phyloP scores from a whole-genome alignment of 64 coral and sea anemone genomes.

The Pocillopora damicornis region DNA sequence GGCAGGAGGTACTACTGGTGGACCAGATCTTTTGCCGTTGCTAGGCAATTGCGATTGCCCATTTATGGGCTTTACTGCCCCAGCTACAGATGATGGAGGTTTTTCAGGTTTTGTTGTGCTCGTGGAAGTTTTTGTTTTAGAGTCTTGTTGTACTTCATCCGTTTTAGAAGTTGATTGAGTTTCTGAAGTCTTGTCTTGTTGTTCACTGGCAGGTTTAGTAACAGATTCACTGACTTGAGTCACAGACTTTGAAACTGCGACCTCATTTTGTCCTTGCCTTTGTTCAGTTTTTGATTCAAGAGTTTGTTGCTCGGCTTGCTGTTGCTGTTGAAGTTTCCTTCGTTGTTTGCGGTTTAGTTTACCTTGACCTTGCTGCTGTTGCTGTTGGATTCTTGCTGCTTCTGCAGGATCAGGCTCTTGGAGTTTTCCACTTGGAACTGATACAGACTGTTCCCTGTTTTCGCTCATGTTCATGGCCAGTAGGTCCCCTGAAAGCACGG shows the following conservation, averaged over 20 bases:
- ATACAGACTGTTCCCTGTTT: constrained; percentile 18
- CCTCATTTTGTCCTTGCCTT: constrained; percentile 37
- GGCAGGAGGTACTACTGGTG: constrained; percentile 48
- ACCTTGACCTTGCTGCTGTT: constrained; percentile 48
- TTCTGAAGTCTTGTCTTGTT: constrained; percentile 25
- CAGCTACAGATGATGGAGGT: background rate
- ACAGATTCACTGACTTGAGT: constrained; percentile 11
- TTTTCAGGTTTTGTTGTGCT: constrained; percentile 5
- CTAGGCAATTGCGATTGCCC: constrained; percentile 43
- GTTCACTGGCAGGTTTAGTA: constrained; percentile 1
- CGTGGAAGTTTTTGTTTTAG: constrained; percentile 22
- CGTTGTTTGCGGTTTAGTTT: constrained; percentile 97
- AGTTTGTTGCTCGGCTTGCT: constrained; percentile 38
- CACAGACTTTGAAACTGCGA: background rate
- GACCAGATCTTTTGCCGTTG: constrained; percentile 54
- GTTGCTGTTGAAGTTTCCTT: constrained; percentile 87
- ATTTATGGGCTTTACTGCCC: constrained; percentile 33
- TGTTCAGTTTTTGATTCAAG: constrained; percentile 24
- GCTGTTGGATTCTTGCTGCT: constrained; percentile 61
- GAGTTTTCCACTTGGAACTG: constrained; percentile 27
- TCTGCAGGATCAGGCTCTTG: constrained; percentile 76
- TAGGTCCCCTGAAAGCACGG: constrained; percentile 61
- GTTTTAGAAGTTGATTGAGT: constrained; percentile 23
- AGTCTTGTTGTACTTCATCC: constrained; percentile 45
- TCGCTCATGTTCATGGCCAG: constrained; percentile 67